These are phyloP conservation scores for Lucilia sericata DNA, from an alignment of 1,140 invertebrate species.

Conservation along the genomic window DNA sequence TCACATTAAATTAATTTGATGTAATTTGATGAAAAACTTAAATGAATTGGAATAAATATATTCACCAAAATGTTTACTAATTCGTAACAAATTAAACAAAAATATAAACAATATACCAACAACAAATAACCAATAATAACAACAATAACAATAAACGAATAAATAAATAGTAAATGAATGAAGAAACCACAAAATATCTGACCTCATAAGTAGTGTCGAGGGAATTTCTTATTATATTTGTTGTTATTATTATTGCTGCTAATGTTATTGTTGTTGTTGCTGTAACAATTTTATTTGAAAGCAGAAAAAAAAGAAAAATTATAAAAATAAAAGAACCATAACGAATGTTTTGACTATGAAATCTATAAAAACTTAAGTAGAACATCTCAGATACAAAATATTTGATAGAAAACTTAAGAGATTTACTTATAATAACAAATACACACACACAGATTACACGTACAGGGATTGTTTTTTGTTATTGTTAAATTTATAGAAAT, in stretches of 20 bases:
- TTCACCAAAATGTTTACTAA: not conserved
- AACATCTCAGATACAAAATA: conserved; percentile 28
- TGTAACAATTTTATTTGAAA: not conserved
- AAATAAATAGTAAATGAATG: not conserved
- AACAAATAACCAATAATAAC: not conserved
- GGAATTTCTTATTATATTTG: conserved; percentile 28
- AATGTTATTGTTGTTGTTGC: no score
- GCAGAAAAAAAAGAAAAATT: not conserved
- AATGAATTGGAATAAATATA: conserved; percentile 1
- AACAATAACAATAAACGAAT: no score
- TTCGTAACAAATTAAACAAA: not conserved
- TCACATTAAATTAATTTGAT: not conserved
- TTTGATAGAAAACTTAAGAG: not conserved
- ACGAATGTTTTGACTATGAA: conserved; percentile 32
- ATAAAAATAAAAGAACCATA: not conserved
- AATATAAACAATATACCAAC: not conserved
- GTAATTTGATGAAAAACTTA: not conserved
- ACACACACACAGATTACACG: not conserved
- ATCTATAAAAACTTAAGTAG: not conserved
- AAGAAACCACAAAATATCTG: conserved; percentile 27
- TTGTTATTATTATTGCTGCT: no score
- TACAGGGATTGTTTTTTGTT: not conserved
- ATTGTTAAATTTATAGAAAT: no score
- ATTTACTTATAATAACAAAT: not conserved
- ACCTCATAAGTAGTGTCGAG: conserved; percentile 37